These are phyloP conservation scores for Calidris pygmaea DNA, from an alignment of 2,113 vertebrate genomes.

Conservation along the genomic window DNA sequence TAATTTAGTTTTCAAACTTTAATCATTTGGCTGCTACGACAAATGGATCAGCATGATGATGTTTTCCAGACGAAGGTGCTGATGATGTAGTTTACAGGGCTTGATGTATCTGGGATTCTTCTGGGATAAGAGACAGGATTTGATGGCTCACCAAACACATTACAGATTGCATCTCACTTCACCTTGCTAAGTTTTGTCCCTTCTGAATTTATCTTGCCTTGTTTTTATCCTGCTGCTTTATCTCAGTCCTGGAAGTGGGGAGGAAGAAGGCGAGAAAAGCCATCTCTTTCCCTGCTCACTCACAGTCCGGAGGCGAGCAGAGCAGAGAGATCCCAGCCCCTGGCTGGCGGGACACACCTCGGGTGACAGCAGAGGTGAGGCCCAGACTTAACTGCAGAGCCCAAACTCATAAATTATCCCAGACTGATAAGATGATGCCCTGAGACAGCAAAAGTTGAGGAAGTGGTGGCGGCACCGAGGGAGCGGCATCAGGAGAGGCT, in stretches of 20 bases:
- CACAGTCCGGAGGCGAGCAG: accelerated
- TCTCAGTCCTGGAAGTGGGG: neutral
- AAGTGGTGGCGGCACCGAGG: neutral
- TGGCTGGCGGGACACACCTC: neutral
- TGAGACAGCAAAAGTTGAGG: constrained; percentile 50
- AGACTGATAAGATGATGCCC: neutral
- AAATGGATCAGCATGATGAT: neutral
- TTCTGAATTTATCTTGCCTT: neutral
- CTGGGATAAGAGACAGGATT: neutral
- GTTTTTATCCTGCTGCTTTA: neutral
- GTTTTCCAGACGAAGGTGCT: constrained; percentile 43
- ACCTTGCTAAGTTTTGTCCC: neutral
- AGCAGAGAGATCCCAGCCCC: neutral
- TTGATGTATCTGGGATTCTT: neutral
- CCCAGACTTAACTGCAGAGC: neutral
- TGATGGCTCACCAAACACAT: neutral
- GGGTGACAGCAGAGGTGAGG: neutral
- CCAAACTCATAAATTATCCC: constrained; percentile 14
- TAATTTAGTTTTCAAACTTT: constrained; percentile 47
- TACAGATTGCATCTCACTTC: neutral
- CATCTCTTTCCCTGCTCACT: neutral
- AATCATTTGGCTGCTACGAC: constrained; percentile 26
- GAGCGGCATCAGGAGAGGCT: neutral
- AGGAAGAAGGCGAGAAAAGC: neutral
- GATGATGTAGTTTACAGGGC: constrained; percentile 7